Evolutionary conservation across 2,113 vertebrate species (phyloP).

Genomic region (Melospiza georgiana): DNA sequence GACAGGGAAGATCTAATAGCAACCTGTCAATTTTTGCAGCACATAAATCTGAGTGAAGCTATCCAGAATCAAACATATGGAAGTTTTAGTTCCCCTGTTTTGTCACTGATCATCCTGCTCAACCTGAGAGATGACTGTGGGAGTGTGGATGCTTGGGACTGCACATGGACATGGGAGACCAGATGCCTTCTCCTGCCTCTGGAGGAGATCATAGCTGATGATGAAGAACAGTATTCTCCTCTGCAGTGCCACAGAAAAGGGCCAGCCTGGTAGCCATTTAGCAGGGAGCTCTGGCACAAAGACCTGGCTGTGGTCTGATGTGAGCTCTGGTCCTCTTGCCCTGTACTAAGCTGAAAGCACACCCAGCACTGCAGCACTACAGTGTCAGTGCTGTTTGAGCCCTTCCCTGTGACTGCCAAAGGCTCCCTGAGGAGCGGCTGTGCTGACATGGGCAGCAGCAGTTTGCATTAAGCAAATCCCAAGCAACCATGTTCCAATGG

Average conservation of each 20-base stretch:
- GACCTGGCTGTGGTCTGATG: not conserved
- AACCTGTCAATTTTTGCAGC: not conserved
- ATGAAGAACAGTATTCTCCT: not conserved
- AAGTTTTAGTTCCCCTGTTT: not conserved
- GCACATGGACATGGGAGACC: not conserved
- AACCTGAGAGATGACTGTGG: not conserved
- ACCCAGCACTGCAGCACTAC: not conserved
- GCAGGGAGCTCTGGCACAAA: not conserved
- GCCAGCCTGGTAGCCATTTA: not conserved
- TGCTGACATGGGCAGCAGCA: not conserved
- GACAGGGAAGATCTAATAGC: not conserved
- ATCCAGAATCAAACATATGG: not conserved
- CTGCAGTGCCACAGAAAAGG: not conserved
- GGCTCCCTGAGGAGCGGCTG: accelerated
- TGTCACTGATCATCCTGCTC: not conserved
- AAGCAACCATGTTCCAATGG: not conserved
- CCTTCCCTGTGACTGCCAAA: not conserved
- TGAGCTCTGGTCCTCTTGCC: not conserved
- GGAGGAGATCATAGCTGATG: not conserved
- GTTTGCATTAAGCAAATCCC: not conserved
- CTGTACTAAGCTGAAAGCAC: not conserved
- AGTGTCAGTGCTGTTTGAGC: accelerated
- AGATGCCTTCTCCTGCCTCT: not conserved
- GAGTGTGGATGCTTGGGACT: not conserved
- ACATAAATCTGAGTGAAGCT: not conserved